Base-by-base conservation (phyloP, 2,797 vertebrate species). In the Danio aesculapii region DNA sequence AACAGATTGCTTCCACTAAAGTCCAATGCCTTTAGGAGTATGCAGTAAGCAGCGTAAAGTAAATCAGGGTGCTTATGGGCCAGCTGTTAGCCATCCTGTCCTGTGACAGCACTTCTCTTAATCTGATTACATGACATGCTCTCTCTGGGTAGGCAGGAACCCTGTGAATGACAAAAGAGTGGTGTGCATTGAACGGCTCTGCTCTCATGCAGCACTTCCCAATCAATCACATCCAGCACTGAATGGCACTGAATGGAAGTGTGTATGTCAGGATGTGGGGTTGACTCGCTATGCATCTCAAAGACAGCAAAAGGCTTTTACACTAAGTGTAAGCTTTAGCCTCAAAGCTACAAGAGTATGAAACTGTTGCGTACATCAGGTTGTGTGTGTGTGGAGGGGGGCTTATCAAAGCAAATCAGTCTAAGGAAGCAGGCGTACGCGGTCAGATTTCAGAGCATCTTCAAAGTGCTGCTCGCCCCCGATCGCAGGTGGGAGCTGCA, bases 231-330 rank as follows among this genome's bases (percentile, higher is more conserved):
- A 77, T 84, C 85, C 85, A n/a, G 67, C 62, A 52, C 49, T 63
- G 70, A 81, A 81, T 52, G 77, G 57, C 62, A 52, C 49, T 63
- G 70, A 81, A 81, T 52, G 77, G 57, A 78, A 47, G 58, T 61
- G 66, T 44, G 82, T 88, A 82, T 46, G 77, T 75, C 81, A 50
- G 47, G 83, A 87, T 50, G n/a, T n/a, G 77, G 78, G 67, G 59
- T 39, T 87, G 84, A 88, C 85, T 77, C 39, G 43, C 68, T 81
- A 63, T 77, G 79, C 75, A 81, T 87, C 86, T 91, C 81, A 87
- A 87, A 92, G 88, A 92, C 90, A 93, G 86, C 50, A 13, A 90
- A 94, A 93, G 87, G 90, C 91, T 91, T 93, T 93, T 92, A 92
- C 88, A 86, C 86, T 90, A 88, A 92, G 88, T 79, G 79, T 71